Percentiles rank a stretch among this genome's conserved stretches.
Conservation (phyloP, 2,113 vertebrate genomes). For the Parus major region DNA sequence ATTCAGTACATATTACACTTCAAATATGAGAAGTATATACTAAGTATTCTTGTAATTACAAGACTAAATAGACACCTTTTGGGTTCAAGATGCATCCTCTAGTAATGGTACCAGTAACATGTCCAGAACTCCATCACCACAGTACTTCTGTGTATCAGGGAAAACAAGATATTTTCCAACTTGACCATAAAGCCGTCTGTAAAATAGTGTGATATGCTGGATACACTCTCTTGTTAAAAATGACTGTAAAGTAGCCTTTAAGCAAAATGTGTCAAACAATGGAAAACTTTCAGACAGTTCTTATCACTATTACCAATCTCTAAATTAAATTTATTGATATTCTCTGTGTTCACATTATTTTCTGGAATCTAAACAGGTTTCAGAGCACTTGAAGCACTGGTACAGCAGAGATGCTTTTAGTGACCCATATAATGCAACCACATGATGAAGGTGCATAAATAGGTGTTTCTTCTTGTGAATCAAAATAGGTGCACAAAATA, state of each 20-base stretch:
- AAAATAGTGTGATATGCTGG: too few species aligned
- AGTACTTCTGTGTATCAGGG: too few species aligned
- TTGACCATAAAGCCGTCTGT: too few species aligned
- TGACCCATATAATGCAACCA: not conserved
- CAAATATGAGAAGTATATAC: not conserved
- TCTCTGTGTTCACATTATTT: not conserved
- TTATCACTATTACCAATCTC: not conserved
- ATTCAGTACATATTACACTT: not conserved
- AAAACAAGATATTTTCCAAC: too few species aligned
- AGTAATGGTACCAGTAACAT: not conserved
- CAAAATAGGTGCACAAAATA: not conserved
- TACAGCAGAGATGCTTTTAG: not conserved
- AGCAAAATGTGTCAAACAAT: not conserved
- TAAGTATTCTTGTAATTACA: not conserved
- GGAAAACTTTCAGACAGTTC: not conserved
- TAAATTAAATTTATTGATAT: not conserved
- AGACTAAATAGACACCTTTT: not conserved
- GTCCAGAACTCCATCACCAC: too few species aligned
- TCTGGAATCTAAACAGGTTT: not conserved
- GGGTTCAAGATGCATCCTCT: not conserved
- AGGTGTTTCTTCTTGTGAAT: not conserved
- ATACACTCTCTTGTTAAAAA: not conserved
- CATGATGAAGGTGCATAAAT: not conserved
- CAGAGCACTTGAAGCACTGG: not conserved
- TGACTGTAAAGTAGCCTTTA: not conserved